These are phyloP conservation scores for Saimiri boliviensis DNA, from an alignment of 2,113 vertebrate genomes.

Conservation along the genomic window DNA sequence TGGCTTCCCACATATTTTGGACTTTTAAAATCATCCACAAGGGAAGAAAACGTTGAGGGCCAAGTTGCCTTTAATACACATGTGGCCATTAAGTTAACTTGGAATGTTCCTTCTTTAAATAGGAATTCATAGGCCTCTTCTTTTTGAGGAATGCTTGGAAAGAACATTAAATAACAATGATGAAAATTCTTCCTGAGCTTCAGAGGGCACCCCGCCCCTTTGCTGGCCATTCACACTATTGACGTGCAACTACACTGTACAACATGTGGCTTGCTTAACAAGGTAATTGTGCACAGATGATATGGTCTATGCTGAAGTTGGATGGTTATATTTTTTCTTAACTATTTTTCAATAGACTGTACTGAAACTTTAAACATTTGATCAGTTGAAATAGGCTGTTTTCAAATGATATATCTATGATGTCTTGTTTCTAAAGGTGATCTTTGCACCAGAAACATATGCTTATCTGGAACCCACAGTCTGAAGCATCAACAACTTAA, in stretches of 20 bases:
- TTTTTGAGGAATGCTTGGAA: conserved; percentile 74
- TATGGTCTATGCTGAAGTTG: neutral
- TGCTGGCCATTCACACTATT: conserved; percentile 36
- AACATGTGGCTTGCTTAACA: conserved; percentile 29
- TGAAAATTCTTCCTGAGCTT: conserved; percentile 64
- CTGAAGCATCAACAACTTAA: conserved; percentile 55
- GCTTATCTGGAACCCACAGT: neutral
- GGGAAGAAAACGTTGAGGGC: conserved; percentile 62
- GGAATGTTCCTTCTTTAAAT: conserved; percentile 78
- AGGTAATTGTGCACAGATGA: conserved; percentile 63
- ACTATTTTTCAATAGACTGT: conserved; percentile 38
- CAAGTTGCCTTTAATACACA: conserved; percentile 74
- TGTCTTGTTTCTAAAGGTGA: neutral
- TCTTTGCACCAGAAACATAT: neutral
- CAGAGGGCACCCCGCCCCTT: neutral
- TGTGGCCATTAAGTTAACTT: conserved; percentile 71
- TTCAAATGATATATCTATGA: conserved; percentile 22
- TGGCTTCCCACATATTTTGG: conserved; percentile 75
- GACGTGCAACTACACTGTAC: conserved; percentile 39
- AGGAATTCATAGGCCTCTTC: conserved; percentile 68
- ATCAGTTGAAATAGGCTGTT: neutral
- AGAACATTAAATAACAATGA: conserved; percentile 71
- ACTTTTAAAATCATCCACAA: conserved; percentile 71
- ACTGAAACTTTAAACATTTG: conserved; percentile 20
- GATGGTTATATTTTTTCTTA: neutral